These are phyloP conservation scores for Lepidotrigona ventralis DNA, from an alignment of 1,140 invertebrate genomes.

Conservation along the genomic window DNA sequence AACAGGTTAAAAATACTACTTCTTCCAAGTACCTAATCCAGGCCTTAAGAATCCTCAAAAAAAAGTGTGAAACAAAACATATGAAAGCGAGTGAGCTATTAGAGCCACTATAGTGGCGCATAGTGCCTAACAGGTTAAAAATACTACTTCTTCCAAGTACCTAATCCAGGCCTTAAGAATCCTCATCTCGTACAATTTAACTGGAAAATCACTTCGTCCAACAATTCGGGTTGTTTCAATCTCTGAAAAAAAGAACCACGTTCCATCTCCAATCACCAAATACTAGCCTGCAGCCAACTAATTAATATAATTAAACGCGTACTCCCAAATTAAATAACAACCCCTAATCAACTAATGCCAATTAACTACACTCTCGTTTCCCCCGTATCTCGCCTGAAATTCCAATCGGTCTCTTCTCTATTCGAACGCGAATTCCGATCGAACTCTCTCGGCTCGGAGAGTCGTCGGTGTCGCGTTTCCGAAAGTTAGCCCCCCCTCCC, in stretches of 20 bases:
- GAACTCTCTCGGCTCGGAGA: neutral
- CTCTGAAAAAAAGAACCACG: neutral
- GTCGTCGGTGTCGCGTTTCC: neutral
- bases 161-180: too few species aligned
- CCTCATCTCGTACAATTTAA: too few species aligned
- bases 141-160: too few species aligned
- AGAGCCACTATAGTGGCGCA: too few species aligned
- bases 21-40: too few species aligned
- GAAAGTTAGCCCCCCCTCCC: neutral
- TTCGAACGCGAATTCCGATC: constrained; percentile 19
- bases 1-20: too few species aligned
- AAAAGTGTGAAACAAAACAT: too few species aligned
- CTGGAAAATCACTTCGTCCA: too few species aligned
- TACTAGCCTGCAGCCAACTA: neutral
- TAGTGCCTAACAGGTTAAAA: too few species aligned
- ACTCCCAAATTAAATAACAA: neutral
- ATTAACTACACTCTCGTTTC: neutral
- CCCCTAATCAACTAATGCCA: neutral
- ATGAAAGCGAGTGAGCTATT: too few species aligned
- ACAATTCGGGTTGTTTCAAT: neutral
- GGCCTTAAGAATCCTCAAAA: too few species aligned
- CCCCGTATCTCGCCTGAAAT: neutral
- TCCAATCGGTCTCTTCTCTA: neutral
- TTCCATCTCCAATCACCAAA: neutral
- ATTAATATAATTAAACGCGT: neutral